Conservation (phyloP, 2,113 vertebrate species). For the Nerophis lumbriciformis region DNA sequence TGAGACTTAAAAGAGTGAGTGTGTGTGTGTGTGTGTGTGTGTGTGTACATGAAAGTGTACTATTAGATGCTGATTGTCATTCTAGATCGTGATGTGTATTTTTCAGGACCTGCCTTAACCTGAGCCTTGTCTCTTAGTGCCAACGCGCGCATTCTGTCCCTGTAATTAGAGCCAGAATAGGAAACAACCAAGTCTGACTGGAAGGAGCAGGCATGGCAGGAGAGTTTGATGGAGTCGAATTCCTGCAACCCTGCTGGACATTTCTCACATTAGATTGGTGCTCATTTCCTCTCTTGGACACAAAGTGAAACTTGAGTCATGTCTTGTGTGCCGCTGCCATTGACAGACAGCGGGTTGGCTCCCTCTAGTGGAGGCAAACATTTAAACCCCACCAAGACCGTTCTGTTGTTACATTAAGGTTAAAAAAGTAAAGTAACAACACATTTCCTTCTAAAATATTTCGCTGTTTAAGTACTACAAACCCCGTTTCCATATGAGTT, state of each 20-base stretch:
- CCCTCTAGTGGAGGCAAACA: conserved; percentile 47
- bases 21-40: no score
- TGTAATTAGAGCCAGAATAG: conserved; percentile 61
- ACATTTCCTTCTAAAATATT: no score
- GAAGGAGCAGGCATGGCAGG: conserved; percentile 16
- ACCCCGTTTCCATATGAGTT: no score
- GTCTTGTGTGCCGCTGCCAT: background rate
- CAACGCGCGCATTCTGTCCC: conserved; percentile 51
- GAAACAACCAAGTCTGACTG: conserved; percentile 29
- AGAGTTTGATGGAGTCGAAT: conserved; percentile 35
- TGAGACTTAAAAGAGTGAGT: no score
- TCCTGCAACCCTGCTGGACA: conserved; percentile 31
- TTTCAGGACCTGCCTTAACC: conserved; percentile 49
- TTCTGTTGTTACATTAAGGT: no score
- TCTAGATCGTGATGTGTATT: background rate
- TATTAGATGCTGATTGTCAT: background rate
- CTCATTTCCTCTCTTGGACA: conserved; percentile 4
- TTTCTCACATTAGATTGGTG: conserved; percentile 27
- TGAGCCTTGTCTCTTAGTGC: conserved; percentile 50
- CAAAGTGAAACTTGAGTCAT: background rate
- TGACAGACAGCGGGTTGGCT: background rate
- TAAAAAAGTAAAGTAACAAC: no score
- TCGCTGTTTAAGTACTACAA: no score
- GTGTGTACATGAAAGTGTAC: no score
- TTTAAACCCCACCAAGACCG: background rate